Evolutionary conservation across 2,888 invertebrate genomes (phyloP).

Genomic region (Liodrosophila aerea): DNA sequence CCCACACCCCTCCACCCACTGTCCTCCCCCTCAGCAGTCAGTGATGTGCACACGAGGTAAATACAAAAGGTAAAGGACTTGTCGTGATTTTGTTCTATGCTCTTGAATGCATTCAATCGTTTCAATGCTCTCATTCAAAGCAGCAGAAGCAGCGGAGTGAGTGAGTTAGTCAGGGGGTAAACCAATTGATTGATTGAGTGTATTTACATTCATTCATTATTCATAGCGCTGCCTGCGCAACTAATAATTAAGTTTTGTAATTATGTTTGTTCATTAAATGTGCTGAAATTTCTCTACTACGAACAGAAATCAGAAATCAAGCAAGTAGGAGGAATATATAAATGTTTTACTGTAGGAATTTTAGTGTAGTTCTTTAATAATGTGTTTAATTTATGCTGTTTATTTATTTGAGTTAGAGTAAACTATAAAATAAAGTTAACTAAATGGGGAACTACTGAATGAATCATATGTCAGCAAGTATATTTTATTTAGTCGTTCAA

Average conservation of each 20-base stretch:
- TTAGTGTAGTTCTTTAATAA: too few relatives aligned
- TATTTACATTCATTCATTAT: conserved; percentile 2
- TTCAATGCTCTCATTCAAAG: conserved; percentile 17
- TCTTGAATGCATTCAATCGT: conserved; percentile 38
- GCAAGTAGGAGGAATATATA: too few relatives aligned
- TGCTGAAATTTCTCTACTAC: too few relatives aligned
- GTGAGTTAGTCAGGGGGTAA: background rate
- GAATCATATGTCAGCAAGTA: too few relatives aligned
- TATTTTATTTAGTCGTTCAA: too few relatives aligned
- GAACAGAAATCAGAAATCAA: too few relatives aligned
- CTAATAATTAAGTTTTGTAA: background rate
- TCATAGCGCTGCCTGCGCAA: background rate
- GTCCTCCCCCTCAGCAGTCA: background rate
- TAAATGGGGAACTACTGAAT: too few relatives aligned
- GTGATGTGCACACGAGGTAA: conserved; percentile 23
- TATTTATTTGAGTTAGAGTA: too few relatives aligned
- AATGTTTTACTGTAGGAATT: too few relatives aligned
- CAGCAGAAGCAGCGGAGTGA: background rate
- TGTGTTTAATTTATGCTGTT: too few relatives aligned
- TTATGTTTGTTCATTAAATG: background rate
- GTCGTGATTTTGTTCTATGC: conserved; percentile 23
- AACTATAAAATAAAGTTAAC: too few relatives aligned
- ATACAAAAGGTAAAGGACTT: conserved; percentile 13
- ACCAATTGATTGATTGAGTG: conserved; percentile 9
- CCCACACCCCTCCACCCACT: background rate